These are phyloP conservation scores for Aleiodes alternator DNA, from an alignment of 2,888 invertebrate species.

Conservation along the genomic window DNA sequence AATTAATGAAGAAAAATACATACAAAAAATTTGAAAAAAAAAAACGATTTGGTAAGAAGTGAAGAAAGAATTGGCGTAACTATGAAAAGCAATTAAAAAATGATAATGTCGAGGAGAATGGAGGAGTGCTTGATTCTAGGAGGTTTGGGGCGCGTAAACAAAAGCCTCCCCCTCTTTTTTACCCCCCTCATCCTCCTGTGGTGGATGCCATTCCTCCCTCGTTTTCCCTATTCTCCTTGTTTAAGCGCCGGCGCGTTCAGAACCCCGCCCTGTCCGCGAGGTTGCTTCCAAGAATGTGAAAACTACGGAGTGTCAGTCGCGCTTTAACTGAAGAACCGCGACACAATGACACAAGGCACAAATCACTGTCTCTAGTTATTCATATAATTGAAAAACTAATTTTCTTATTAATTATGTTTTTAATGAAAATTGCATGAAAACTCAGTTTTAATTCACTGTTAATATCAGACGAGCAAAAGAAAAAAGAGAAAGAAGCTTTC, in stretches of 20 bases:
- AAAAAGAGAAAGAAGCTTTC: too few relatives aligned
- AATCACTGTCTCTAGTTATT: slow-evolving; percentile 35
- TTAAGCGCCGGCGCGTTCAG: slow-evolving; percentile 68
- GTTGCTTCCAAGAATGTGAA: slow-evolving; percentile 59
- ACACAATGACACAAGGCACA: slow-evolving; percentile 58
- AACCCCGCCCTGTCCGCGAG: slow-evolving; percentile 72
- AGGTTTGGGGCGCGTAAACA: slow-evolving; percentile 67
- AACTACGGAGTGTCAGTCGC: slow-evolving; percentile 61
- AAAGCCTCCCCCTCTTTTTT: slow-evolving; percentile 49
- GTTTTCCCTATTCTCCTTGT: background rate
- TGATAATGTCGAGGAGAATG: slow-evolving; percentile 58
- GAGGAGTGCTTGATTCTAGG: slow-evolving; percentile 32
- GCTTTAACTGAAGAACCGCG: slow-evolving; percentile 63
- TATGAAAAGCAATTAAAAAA: slow-evolving; percentile 62
- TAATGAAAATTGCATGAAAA: background rate
- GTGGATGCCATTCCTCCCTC: slow-evolving; percentile 45
- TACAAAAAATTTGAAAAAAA: background rate
- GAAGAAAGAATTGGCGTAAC: slow-evolving; percentile 54
- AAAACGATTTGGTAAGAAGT: slow-evolving; percentile 7
- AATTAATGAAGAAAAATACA: slow-evolving; percentile 16
- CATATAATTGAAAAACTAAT: slow-evolving; percentile 14
- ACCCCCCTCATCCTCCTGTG: slow-evolving; percentile 42
- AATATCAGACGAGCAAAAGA: background rate
- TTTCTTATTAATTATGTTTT: background rate
- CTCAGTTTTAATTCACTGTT: too few relatives aligned